Conservation (phyloP, 2,888 invertebrate genomes). For the Ophion costatus region DNA sequence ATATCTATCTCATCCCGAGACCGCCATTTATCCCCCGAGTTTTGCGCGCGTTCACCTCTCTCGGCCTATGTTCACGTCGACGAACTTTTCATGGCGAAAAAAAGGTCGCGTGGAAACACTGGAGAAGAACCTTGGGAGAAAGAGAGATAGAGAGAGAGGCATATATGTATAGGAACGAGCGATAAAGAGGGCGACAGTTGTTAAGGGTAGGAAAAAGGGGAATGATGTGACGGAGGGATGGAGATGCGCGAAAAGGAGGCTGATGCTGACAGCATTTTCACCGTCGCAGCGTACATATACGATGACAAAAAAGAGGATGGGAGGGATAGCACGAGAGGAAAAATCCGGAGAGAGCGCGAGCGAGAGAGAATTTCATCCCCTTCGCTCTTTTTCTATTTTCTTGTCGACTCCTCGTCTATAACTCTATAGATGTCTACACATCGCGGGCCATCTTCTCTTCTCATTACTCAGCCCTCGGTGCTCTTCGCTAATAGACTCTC, state of each 20-base stretch:
- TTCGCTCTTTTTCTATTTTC: slow-evolving; percentile 7
- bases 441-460: slow-evolving; percentile 70
- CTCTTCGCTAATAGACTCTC: slow-evolving; percentile 54
- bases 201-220: slow-evolving; percentile 28
- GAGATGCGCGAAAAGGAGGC: slow-evolving; percentile 57
- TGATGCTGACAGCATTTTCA: slow-evolving; percentile 64
- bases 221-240: slow-evolving; percentile 43
- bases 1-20: slow-evolving; percentile 41
- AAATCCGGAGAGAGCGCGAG: slow-evolving; percentile 13
- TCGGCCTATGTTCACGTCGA: slow-evolving; percentile 50
- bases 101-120: slow-evolving; percentile 46
- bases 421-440: slow-evolving; percentile 51
- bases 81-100: slow-evolving; percentile 45
- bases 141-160: slow-evolving; percentile 34
- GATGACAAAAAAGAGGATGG: slow-evolving; percentile 16
- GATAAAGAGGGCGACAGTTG: neutral
- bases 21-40: slow-evolving; percentile 47
- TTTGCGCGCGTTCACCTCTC: slow-evolving; percentile 53
- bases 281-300: slow-evolving; percentile 48
- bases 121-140: slow-evolving; percentile 19
- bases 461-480: slow-evolving; percentile 71
- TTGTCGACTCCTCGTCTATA: slow-evolving; percentile 1
- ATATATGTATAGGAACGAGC: slow-evolving; percentile 44
- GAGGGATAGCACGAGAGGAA: slow-evolving; percentile 17
- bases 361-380: slow-evolving; percentile 21